phyloP scores from a whole-genome alignment of 2,797 vertebrate species.

The Labeo calbasu region DNA sequence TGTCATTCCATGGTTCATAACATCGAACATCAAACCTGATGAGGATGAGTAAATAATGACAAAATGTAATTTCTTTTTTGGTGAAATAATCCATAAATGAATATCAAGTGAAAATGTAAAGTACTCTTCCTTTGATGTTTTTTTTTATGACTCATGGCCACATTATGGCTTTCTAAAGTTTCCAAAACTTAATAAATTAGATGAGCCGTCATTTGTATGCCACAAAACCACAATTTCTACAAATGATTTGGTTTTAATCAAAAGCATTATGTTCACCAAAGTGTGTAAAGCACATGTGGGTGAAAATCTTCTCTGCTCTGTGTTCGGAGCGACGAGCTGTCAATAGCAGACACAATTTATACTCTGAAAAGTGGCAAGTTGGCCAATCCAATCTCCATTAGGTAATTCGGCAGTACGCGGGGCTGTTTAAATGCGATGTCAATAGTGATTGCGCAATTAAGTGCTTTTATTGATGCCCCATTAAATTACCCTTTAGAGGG shows the following conservation, averaged over 20 bases:
- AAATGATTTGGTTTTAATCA: neutral
- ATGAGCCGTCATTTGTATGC: neutral
- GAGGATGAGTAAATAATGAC: neutral
- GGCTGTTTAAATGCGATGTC: conserved; percentile 91
- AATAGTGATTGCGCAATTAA: conserved; percentile 93
- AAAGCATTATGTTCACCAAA: neutral
- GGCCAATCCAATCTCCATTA: conserved; percentile 88
- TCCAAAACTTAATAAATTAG: neutral
- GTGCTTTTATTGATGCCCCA: conserved; percentile 88
- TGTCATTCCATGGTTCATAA: neutral
- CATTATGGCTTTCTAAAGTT: neutral
- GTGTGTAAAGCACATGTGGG: neutral
- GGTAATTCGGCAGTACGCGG: conserved; percentile 85
- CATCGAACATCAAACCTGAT: neutral
- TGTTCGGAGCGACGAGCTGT: conserved; percentile 26
- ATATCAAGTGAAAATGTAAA: neutral
- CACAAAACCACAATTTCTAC: neutral
- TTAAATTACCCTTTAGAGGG: conserved; percentile 78
- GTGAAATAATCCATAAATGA: neutral
- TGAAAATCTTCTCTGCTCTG: conserved; percentile 24
- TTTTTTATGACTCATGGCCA: neutral
- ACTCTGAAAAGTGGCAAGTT: conserved; percentile 77
- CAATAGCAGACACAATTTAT: conserved; percentile 84
- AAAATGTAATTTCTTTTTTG: no score
- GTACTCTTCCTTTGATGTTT: neutral